Conservation (phyloP, 2,888 invertebrate species). For the Perithous albicinctus region DNA sequence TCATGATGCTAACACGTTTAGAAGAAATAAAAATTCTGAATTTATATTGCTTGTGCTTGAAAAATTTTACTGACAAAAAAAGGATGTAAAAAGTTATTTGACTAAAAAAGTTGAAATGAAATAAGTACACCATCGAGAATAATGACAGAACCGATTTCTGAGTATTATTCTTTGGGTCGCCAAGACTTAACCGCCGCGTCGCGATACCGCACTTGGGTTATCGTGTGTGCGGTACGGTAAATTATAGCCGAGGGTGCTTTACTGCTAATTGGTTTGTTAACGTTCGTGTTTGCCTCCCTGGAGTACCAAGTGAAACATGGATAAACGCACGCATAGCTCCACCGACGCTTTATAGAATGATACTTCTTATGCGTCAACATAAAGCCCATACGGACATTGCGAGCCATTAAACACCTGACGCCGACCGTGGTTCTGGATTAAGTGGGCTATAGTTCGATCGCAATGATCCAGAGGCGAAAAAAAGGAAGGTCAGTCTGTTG, state of each 20-base stretch:
- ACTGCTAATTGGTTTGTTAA: conserved; percentile 83
- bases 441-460: background rate
- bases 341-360: background rate
- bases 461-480: background rate
- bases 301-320: conserved; percentile 59
- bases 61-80: too few species aligned
- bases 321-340: conserved; percentile 39
- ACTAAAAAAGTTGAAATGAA: conserved; percentile 12
- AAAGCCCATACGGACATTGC: conserved; percentile 3
- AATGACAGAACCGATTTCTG: background rate
- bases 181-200: conserved; percentile 23
- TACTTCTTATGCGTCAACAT: background rate
- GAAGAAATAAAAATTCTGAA: too few species aligned
- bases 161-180: conserved; percentile 7
- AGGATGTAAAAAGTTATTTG: too few species aligned
- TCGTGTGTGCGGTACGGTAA: conserved; percentile 72
- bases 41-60: too few species aligned
- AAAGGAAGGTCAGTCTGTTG: background rate
- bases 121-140: background rate
- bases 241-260: conserved; percentile 78
- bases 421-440: conserved; percentile 1
- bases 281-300: conserved; percentile 75
- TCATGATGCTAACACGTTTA: too few species aligned
- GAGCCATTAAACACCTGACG: conserved; percentile 5
- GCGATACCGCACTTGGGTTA: conserved; percentile 49